Evolutionary conservation across 2,797 vertebrate genomes (phyloP).

Genomic region (Neopelma chrysocephalum): DNA sequence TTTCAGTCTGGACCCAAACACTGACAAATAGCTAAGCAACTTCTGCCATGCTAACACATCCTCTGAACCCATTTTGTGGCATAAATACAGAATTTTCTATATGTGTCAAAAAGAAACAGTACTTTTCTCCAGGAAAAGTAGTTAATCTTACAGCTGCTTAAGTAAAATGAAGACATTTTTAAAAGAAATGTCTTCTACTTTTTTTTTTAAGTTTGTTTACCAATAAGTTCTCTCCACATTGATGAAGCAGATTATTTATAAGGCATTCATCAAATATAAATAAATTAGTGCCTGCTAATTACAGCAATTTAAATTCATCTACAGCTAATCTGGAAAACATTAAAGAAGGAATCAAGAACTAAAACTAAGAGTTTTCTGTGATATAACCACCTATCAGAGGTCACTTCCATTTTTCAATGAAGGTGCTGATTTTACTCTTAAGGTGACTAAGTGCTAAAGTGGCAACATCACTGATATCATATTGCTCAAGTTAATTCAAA

Average conservation of each 20-base stretch:
- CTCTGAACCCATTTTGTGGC: not conserved
- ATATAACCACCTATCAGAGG: not conserved
- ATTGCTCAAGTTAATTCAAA: not conserved
- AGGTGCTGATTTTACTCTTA: not conserved
- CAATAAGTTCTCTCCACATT: not conserved
- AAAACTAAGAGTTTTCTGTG: not conserved
- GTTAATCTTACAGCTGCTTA: not conserved
- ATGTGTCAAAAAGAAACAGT: not conserved
- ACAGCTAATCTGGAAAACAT: not conserved
- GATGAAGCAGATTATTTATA: slow-evolving; percentile 28
- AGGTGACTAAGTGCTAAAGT: not conserved
- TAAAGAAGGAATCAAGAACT: not conserved
- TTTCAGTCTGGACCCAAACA: not conserved
- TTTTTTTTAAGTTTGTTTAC: not conserved
- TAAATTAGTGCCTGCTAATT: not conserved
- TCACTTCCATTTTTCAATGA: not conserved
- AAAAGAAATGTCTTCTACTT: not conserved
- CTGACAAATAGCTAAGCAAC: not conserved
- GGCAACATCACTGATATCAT: not conserved
- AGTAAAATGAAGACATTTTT: not conserved
- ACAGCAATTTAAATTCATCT: not conserved
- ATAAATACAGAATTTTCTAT: not conserved
- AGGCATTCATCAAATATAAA: slow-evolving; percentile 23
- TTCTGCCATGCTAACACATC: not conserved
- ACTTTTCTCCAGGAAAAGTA: not conserved